phyloP scores from a whole-genome alignment of 2,113 vertebrate species.

The Gymnogyps californianus region DNA sequence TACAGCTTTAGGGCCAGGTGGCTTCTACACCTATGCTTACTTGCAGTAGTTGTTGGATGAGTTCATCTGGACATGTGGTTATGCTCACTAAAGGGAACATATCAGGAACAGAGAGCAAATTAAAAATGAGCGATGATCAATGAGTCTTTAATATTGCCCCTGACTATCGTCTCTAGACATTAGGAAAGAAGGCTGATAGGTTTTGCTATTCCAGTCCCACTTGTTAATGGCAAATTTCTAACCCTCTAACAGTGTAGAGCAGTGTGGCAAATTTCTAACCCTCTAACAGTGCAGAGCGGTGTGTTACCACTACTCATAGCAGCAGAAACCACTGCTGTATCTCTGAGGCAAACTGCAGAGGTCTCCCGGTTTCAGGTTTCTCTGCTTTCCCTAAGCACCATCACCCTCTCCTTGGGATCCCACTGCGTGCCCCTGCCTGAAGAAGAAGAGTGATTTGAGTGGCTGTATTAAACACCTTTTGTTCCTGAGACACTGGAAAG shows the following conservation, averaged over 20 bases:
- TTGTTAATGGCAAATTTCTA: neutral
- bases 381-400: neutral
- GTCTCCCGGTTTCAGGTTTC: neutral
- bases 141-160: neutral
- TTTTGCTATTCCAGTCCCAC: neutral
- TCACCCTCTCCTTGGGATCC: neutral
- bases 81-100: neutral
- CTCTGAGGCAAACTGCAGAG: neutral
- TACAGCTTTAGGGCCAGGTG: neutral
- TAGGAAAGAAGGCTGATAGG: neutral
- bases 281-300: neutral
- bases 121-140: neutral
- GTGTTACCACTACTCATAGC: too few species aligned
- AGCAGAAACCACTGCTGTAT: neutral
- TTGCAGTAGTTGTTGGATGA: neutral
- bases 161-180: neutral
- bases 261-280: neutral
- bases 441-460: neutral
- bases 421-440: neutral
- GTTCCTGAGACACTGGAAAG: neutral
- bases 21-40: neutral
- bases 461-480: rapidly evolving
- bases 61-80: neutral
- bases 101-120: neutral
- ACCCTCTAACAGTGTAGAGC: neutral